Conservation (phyloP, 2,113 vertebrate species). For the Python bivittatus region DNA sequence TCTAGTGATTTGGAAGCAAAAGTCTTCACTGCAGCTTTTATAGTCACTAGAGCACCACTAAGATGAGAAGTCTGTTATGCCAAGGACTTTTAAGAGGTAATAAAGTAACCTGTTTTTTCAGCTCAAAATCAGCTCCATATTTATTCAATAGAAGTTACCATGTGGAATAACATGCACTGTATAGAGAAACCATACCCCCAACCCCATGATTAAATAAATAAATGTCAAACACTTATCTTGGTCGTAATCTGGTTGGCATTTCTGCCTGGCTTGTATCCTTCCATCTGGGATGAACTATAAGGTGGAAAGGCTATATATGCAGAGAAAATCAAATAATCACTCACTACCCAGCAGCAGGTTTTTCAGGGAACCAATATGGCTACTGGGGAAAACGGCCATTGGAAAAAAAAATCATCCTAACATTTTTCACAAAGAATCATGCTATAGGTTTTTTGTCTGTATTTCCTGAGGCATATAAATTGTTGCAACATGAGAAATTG, state of each 20-base stretch:
- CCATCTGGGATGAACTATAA: background rate
- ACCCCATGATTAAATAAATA: background rate
- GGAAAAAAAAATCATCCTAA: background rate
- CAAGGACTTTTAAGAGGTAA: background rate
- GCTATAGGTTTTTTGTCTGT: background rate
- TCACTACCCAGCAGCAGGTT: background rate
- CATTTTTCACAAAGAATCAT: background rate
- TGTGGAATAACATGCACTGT: background rate
- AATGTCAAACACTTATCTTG: background rate
- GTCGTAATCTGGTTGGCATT: background rate
- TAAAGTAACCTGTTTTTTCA: background rate
- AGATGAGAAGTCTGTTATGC: background rate
- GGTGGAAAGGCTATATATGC: background rate
- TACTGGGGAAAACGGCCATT: background rate
- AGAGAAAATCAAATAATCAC: background rate
- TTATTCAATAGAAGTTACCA: background rate
- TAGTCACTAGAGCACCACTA: background rate
- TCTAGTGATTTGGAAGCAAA: background rate
- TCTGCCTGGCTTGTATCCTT: background rate
- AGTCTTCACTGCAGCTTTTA: background rate
- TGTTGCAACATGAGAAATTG: background rate
- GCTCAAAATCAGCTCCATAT: background rate
- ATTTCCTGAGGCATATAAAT: background rate
- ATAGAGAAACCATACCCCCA: background rate
- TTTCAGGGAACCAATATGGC: background rate